Percentiles rank a stretch among this genome's conserved stretches.
These are phyloP conservation scores for Tenthredo distinguenda DNA, from an alignment of 2,888 invertebrate genomes.

Conservation along the genomic window DNA sequence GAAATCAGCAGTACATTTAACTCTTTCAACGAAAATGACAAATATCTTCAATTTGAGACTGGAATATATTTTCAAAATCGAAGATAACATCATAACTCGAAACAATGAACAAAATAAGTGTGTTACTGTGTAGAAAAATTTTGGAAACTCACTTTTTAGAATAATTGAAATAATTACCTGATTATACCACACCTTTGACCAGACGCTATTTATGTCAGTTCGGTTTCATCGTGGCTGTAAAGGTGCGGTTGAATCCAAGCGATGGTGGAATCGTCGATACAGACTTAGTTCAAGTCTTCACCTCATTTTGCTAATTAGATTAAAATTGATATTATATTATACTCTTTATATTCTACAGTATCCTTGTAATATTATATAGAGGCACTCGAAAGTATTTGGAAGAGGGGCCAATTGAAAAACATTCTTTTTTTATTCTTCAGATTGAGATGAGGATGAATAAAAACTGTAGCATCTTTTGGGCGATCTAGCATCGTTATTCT, in stretches of 20 bases:
- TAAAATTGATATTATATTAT: background rate
- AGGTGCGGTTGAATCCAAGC: background rate
- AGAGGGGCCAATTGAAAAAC: background rate
- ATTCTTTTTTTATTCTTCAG: background rate
- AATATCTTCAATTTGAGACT: no score
- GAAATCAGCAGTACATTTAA: no score
- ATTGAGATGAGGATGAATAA: background rate
- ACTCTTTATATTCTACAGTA: background rate
- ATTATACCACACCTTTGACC: no score
- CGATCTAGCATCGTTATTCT: background rate
- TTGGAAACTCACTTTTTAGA: no score
- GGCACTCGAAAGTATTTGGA: background rate
- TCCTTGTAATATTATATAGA: background rate
- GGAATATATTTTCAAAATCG: no score
- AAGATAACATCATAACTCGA: no score
- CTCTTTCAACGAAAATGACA: no score
- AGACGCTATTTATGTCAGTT: background rate
- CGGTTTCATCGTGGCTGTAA: background rate
- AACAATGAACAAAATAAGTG: no score
- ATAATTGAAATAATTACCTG: no score
- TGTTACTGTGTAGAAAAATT: no score
- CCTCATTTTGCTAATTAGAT: background rate
- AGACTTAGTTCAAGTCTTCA: background rate
- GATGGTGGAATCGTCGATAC: background rate
- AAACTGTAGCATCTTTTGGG: background rate